Evolutionary conservation across 2,113 vertebrate genomes (phyloP).

Genomic region (Lepidothrix coronata): DNA sequence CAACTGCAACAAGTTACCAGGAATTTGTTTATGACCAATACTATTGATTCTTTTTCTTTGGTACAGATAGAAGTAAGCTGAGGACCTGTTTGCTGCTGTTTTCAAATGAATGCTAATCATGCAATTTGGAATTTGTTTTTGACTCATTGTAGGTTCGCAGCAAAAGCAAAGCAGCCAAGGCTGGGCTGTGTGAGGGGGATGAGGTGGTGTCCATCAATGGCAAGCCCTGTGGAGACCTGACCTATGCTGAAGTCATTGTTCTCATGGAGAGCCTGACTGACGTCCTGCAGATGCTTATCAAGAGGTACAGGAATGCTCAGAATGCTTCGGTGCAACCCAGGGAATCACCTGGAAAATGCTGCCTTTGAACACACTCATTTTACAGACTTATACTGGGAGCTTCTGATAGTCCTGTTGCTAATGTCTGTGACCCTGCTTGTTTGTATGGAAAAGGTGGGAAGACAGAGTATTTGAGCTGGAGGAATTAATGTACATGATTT

Average conservation of each 20-base stretch:
- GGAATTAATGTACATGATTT: background rate
- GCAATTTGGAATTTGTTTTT: conserved; percentile 14
- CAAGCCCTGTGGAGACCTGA: conserved; percentile 83
- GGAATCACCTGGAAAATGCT: background rate
- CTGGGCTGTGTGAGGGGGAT: conserved; percentile 87
- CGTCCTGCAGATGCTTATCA: conserved; percentile 87
- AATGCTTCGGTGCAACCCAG: background rate
- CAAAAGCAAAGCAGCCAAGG: conserved; percentile 80
- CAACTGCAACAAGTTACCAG: background rate
- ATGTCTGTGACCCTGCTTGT: background rate
- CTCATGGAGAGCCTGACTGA: conserved; percentile 84
- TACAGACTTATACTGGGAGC: background rate
- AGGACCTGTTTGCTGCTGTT: background rate
- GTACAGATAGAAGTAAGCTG: background rate
- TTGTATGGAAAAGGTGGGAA: background rate
- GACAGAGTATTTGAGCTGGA: background rate
- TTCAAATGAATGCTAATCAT: background rate
- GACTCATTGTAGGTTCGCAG: conserved; percentile 71
- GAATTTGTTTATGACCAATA: background rate
- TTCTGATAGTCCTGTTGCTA: background rate
- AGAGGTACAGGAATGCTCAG: conserved; percentile 80
- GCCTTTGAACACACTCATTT: background rate
- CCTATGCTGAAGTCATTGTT: conserved; percentile 80
- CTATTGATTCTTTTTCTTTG: background rate
- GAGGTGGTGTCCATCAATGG: conserved; percentile 92